Evolutionary conservation across 2,113 vertebrate genomes (phyloP).

Genomic region (Gobiocypris rarus): DNA sequence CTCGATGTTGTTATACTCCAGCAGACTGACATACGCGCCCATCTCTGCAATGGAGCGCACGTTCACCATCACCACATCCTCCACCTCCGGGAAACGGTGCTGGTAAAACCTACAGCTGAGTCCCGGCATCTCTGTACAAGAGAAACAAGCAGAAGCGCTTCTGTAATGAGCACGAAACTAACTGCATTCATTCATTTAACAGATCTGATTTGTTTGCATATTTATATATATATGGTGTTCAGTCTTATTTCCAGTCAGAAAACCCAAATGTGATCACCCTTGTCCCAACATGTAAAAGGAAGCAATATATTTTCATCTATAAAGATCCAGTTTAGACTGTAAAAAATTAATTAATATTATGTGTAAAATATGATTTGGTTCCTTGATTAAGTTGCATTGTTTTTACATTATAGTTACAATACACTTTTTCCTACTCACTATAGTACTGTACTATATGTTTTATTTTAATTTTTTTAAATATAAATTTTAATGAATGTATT

Average conservation of each 20-base stretch:
- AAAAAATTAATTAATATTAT: not conserved
- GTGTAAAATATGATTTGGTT: no score
- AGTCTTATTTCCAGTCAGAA: not conserved
- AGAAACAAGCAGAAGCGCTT: not conserved
- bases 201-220: not conserved
- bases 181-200: not conserved
- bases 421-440: no score
- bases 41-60: conserved; percentile 98
- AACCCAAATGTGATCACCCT: not conserved
- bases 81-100: conserved; percentile 97
- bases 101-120: conserved; percentile 98
- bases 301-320: not conserved
- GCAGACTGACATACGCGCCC: conserved; percentile 96
- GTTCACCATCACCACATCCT: conserved; percentile 99
- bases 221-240: not conserved
- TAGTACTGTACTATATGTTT: not conserved
- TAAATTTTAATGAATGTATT: not conserved
- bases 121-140: conserved; percentile 80
- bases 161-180: not conserved
- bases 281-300: not conserved
- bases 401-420: no score
- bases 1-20: conserved; percentile 99
- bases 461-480: not conserved
- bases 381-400: no score
- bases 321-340: not conserved